Evolutionary conservation across 2,888 invertebrate genomes (phyloP), one percentile per base, ranked within the genome.

Genomic region (Fragum whitleyi): DNA sequence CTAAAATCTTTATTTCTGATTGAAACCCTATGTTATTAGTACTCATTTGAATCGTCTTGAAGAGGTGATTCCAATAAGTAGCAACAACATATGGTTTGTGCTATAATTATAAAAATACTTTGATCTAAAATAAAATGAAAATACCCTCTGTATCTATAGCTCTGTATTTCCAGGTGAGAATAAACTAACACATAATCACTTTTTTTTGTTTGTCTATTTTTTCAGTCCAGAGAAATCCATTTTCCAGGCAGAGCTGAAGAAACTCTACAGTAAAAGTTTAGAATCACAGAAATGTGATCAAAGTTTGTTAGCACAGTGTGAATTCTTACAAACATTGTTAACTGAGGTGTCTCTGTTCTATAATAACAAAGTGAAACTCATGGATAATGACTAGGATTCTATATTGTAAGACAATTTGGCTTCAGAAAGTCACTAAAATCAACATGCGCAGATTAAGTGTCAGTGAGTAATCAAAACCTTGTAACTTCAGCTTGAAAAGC

Each of bases 221-320:
- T 62, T 62, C 62, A 62, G 62, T 28, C 62, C 62, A 62, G 62
- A 62, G 36, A 62, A 36, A 62, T 21, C 62, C 23, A 36, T 6
- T 21, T 14, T 62, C 6, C n/a, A 36, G 21, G 39, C 16, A 39
- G 62, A 62, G 3, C n/a, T 62, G n/a, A 62, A 62, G 62, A 39
- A n/a, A 36, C 36, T 62, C 9, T 62, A 62, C 36, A 62, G 16
- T n/a, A 16, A 9, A 36, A 62, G 62, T 62, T 39, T 62, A 21
- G 36, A 36, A 16, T 62, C 36, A 5, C 14, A 62, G n/a, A 62
- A 62, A 62, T 62, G 39, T 36, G 39, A 62, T 9, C 5, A 62
- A 21, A 62, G 36, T 2, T 23, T 62, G n/a, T 5, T 62, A 5
- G 36, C 19, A 2, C 62, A 62, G 62, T 62, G 36, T 62, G 39